phyloP scores from a whole-genome alignment of 92 coral and sea anemone species.

The Phenganax subtilis region DNA sequence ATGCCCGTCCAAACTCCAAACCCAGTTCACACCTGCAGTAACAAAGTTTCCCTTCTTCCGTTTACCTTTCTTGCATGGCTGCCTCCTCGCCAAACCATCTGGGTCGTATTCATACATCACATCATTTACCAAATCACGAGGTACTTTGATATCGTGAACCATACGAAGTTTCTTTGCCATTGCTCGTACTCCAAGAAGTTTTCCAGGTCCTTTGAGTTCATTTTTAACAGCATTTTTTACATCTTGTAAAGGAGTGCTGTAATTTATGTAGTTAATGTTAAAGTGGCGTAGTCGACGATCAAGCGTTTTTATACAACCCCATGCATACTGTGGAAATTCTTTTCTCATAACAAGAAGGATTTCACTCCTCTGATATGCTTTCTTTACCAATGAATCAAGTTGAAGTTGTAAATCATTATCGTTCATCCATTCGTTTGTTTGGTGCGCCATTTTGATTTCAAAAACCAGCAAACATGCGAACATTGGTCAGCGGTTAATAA shows the following conservation, averaged over 20 bases:
- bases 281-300: constrained; percentile 26
- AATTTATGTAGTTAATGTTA: constrained; percentile 1
- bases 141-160: constrained; percentile 13
- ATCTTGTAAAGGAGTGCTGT: constrained; percentile 19
- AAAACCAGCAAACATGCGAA: too few relatives aligned
- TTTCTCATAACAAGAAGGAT: constrained; percentile 9
- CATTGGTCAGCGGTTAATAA: too few relatives aligned
- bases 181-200: constrained; percentile 15
- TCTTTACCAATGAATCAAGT: constrained; percentile 10
- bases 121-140: constrained; percentile 14
- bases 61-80: constrained; percentile 14
- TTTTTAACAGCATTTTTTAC: constrained; percentile 4
- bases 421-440: background rate
- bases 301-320: constrained; percentile 18
- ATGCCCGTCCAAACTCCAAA: constrained; percentile 23
- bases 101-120: constrained; percentile 12
- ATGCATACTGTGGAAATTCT: constrained; percentile 10
- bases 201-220: constrained; percentile 19
- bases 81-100: background rate
- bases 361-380: constrained; percentile 14
- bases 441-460: background rate
- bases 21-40: constrained; percentile 17
- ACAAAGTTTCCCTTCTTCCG: constrained; percentile 9
- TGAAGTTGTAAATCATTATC: background rate
- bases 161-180: constrained; percentile 15